Conservation (phyloP, 2,888 invertebrate genomes). For the Heliconius hortense region DNA sequence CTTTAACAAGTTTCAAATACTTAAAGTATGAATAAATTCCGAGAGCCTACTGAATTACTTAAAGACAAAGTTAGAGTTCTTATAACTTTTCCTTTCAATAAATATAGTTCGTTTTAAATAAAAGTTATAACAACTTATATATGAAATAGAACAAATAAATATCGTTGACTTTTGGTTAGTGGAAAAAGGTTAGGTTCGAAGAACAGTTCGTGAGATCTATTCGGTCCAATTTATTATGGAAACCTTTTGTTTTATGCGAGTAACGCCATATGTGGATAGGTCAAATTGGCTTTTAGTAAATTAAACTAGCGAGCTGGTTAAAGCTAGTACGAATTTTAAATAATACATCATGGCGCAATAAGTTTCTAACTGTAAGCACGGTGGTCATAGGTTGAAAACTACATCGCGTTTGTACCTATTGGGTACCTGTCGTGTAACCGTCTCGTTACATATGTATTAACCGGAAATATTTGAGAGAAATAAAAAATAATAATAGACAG, state of each 20-base stretch:
- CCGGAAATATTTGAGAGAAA: no score
- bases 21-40: no score
- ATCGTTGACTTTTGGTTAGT: conserved; percentile 8
- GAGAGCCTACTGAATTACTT: background rate
- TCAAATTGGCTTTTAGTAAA: conserved; percentile 8
- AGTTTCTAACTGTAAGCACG: no score
- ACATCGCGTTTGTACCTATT: no score
- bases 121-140: conserved; percentile 10
- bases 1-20: no score
- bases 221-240: background rate
- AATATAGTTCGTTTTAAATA: background rate
- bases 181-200: background rate
- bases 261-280: background rate
- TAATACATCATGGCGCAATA: background rate
- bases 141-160: conserved; percentile 6
- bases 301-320: background rate
- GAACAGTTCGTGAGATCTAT: background rate
- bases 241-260: background rate
- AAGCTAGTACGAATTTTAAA: background rate
- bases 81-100: conserved; percentile 13
- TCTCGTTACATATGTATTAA: no score
- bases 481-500: no score
- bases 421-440: no score
- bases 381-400: no score
- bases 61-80: background rate